Evolutionary conservation across 2,797 vertebrate genomes (phyloP).

Genomic region (Tolypeutes matacus): DNA sequence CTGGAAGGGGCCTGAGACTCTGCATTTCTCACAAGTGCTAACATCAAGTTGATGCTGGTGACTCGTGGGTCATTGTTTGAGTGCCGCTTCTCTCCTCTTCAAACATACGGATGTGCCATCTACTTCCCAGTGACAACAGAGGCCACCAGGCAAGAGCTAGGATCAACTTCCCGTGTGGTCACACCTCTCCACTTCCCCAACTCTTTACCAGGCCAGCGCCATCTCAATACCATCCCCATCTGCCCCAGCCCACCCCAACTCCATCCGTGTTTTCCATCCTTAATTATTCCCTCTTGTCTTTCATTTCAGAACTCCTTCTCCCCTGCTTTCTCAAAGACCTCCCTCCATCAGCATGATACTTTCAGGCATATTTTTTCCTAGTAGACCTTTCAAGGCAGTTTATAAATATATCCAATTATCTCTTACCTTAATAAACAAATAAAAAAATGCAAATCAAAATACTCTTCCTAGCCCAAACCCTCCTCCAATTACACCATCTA

Average conservation of each 20-base stretch:
- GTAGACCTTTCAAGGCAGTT: neutral
- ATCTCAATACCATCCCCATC: neutral
- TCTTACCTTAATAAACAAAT: neutral
- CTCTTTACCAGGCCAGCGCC: neutral
- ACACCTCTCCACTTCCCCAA: neutral
- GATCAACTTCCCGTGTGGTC: neutral
- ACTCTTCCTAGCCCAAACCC: neutral
- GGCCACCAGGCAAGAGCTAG: neutral
- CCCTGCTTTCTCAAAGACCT: neutral
- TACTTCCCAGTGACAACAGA: neutral
- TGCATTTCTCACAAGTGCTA: neutral
- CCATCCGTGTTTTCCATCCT: neutral
- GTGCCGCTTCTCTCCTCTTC: neutral
- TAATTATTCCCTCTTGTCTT: neutral
- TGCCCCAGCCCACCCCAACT: neutral
- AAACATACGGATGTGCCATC: neutral
- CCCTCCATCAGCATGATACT: neutral
- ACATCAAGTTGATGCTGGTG: neutral
- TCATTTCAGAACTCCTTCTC: neutral
- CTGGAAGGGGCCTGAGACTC: neutral
- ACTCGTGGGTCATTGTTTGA: too few species aligned
- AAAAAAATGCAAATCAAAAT: neutral
- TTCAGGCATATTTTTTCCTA: neutral
- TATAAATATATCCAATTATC: neutral
- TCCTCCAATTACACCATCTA: neutral